Evolutionary conservation across 2,113 vertebrate genomes (phyloP).

Genomic region (Protobothrops mucrosquamatus): DNA sequence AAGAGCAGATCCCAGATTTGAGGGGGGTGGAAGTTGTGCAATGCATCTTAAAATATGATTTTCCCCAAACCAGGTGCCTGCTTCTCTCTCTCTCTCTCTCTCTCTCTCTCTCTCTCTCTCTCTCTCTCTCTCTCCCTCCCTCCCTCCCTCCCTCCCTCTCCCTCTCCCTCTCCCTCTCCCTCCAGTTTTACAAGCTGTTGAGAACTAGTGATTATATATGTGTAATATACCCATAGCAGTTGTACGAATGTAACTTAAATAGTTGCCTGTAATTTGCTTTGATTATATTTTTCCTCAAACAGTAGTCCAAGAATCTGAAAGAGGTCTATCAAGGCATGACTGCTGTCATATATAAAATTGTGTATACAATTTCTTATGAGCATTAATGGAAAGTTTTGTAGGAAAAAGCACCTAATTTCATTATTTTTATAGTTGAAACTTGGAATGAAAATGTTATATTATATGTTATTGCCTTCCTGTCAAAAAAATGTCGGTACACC

Average conservation of each 20-base stretch:
- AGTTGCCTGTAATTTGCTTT: not conserved
- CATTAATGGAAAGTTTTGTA: not conserved
- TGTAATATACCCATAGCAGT: not conserved
- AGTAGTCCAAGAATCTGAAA: not conserved
- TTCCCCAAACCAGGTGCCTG: not conserved
- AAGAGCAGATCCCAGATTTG: not conserved
- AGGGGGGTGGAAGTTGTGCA: not conserved
- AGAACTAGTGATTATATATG: not conserved
- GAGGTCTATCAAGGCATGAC: not conserved
- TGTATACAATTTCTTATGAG: not conserved
- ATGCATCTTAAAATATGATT: too few relatives aligned
- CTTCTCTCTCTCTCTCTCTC: accelerated
- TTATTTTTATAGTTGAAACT: slow-evolving; percentile 15
- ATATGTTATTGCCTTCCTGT: not conserved
- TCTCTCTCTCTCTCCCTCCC: too few relatives aligned
- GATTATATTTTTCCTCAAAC: not conserved
- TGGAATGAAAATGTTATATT: not conserved
- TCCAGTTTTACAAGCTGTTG: not conserved
- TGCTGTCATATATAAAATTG: not conserved
- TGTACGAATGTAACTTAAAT: not conserved
- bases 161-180: not conserved
- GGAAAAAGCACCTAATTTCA: not conserved
- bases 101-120: too few relatives aligned
- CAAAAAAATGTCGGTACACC: not conserved
- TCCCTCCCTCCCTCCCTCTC: too few relatives aligned